These are phyloP conservation scores for Mionectes macconnelli DNA, from an alignment of 2,113 vertebrate species.

Conservation along the genomic window DNA sequence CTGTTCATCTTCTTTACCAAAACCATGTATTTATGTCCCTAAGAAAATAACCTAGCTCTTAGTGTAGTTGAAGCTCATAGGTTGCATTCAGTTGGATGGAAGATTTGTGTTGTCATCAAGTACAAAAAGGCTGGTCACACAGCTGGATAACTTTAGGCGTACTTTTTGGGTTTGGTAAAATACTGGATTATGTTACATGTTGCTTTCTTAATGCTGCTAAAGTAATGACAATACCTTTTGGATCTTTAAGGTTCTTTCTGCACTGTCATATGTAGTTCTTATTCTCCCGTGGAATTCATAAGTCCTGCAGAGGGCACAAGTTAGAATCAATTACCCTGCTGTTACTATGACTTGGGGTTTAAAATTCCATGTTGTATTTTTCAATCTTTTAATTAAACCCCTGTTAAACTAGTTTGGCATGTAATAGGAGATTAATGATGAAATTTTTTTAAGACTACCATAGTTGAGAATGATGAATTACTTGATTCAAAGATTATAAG, in stretches of 20 bases:
- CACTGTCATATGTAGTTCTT: background rate
- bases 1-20: background rate
- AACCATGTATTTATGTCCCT: background rate
- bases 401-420: conserved; percentile 68
- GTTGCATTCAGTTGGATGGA: background rate
- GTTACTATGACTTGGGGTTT: background rate
- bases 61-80: background rate
- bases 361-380: background rate
- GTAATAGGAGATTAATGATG: conserved; percentile 68
- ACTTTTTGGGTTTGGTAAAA: background rate
- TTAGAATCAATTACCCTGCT: background rate
- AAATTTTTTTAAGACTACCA: background rate
- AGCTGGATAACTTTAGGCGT: background rate
- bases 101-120: background rate
- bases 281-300: background rate
- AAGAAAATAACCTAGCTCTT: background rate
- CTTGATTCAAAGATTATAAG: background rate
- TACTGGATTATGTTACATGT: background rate
- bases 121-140: background rate
- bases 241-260: background rate
- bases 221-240: background rate
- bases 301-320: background rate
- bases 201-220: background rate
- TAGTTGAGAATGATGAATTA: background rate
- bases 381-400: conserved; percentile 76